These are phyloP conservation scores for Pentamera pediparva DNA, from an alignment of 53 echinoderm and acorn worm species.

Conservation along the genomic window DNA sequence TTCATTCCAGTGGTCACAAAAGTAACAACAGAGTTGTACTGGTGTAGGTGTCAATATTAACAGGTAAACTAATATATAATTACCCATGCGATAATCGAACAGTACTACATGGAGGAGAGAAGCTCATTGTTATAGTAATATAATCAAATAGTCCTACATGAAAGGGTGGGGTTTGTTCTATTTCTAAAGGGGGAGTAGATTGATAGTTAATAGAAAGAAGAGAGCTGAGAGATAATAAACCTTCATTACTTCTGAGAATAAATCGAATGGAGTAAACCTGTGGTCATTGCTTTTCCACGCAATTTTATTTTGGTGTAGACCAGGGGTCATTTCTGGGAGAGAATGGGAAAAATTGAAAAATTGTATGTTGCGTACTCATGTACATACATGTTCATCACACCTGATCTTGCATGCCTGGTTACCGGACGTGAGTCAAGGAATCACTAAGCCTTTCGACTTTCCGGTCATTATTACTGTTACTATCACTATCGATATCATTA, in stretches of 20 bases:
- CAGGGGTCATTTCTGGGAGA: neutral
- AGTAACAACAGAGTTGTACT: too few relatives aligned
- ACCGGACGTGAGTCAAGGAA: too few relatives aligned
- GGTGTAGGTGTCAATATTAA: neutral
- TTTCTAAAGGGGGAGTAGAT: neutral
- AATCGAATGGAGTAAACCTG: neutral
- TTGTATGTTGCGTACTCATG: neutral
- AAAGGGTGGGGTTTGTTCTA: neutral
- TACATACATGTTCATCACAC: too few relatives aligned
- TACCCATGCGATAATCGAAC: too few relatives aligned
- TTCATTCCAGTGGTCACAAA: neutral
- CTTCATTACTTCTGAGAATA: neutral
- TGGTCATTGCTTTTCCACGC: neutral
- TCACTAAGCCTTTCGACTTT: too few relatives aligned
- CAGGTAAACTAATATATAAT: too few relatives aligned
- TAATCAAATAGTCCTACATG: neutral
- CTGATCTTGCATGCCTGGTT: too few relatives aligned
- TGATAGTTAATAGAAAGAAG: neutral
- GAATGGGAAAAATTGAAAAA: neutral
- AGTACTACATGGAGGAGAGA: neutral
- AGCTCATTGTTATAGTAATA: neutral
- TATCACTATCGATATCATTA: too few relatives aligned
- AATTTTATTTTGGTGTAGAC: neutral
- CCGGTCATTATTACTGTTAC: too few relatives aligned
- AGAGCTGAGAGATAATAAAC: neutral